A percentile compares a stretch with the other conserved stretches of the same genome.
Conservation (phyloP, 37 sponge, comb jelly and placozoan species). For the Beroe ovata region DNA sequence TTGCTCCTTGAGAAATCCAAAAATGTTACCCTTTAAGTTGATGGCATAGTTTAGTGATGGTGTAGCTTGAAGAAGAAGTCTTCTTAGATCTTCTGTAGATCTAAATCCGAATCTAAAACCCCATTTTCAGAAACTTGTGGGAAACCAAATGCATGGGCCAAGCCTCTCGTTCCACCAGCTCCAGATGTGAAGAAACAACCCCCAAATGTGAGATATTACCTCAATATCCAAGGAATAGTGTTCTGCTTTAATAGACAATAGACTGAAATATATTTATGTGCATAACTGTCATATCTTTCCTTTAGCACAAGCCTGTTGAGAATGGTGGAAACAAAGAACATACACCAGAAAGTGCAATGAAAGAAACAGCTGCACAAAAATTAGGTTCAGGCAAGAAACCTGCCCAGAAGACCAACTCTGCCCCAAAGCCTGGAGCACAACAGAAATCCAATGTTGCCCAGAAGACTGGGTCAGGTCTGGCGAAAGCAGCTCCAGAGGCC, state of each 20-base stretch:
- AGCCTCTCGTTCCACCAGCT: conserved; percentile 30
- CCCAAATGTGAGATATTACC: background rate
- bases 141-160: conserved; percentile 64
- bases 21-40: background rate
- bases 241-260: background rate
- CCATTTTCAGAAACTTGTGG: conserved; percentile 1
- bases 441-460: background rate
- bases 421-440: background rate
- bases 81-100: background rate
- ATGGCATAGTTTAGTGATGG: too few relatives aligned
- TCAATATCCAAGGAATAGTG: background rate
- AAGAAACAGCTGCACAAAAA: conserved; percentile 3
- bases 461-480: too few relatives aligned
- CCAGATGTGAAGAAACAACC: conserved; percentile 3
- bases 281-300: background rate
- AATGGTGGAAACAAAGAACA: background rate
- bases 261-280: background rate
- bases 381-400: background rate
- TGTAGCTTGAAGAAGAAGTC: background rate
- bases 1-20: background rate
- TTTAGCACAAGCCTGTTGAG: background rate
- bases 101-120: too few relatives aligned
- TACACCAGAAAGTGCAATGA: background rate
- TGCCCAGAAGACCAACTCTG: background rate
- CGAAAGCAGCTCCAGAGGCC: background rate